These are phyloP conservation scores for Cossypha polioptera DNA, from an alignment of 2,797 vertebrate genomes.

Conservation along the genomic window DNA sequence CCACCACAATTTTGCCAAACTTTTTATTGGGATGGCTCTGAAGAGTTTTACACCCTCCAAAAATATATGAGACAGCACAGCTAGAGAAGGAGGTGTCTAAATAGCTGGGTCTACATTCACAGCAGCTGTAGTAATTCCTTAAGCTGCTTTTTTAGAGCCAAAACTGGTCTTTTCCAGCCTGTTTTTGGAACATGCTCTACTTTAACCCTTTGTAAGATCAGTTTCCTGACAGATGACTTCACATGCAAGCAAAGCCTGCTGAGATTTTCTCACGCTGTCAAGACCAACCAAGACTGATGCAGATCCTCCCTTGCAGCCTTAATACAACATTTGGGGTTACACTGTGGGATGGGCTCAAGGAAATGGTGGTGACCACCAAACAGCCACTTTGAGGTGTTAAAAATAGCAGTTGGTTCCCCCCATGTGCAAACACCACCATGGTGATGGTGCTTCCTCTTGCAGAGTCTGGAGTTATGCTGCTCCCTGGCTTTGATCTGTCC, in stretches of 20 bases:
- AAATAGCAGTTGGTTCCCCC: neutral
- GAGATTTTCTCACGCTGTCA: neutral
- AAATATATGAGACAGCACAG: accelerated
- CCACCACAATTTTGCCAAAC: neutral
- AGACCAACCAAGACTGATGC: neutral
- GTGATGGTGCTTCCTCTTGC: neutral
- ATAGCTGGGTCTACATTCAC: neutral
- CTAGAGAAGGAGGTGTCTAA: neutral
- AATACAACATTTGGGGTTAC: accelerated
- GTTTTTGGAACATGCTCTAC: neutral
- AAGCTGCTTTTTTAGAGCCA: neutral
- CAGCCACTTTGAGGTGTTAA: neutral
- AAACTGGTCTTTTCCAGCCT: neutral
- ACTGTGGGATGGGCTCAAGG: neutral
- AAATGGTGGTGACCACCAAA: neutral
- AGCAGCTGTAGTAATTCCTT: neutral
- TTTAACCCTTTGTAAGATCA: neutral
- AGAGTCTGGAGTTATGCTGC: neutral
- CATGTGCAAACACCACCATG: neutral
- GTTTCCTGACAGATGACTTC: neutral
- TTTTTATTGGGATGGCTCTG: neutral
- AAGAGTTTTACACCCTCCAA: neutral
- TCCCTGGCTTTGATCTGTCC: neutral
- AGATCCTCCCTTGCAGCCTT: neutral
- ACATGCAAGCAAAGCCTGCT: neutral